Percentiles rank a stretch among this genome's conserved stretches.
Conservation (phyloP, 2,113 vertebrate genomes). For the Xiphophorus hellerii region DNA sequence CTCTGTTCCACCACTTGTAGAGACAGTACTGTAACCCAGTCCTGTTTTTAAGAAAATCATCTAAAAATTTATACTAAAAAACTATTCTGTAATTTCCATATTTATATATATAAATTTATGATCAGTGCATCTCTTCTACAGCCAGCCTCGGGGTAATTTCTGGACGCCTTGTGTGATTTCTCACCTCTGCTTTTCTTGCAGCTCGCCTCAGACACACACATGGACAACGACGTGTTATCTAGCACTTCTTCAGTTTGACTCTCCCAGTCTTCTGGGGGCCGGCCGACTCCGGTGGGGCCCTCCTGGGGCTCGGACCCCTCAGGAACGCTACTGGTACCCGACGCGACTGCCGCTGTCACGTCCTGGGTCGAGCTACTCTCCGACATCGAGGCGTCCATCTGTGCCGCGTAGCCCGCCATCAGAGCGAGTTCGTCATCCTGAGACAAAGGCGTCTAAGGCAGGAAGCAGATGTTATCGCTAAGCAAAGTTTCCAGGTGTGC, state of each 20-base stretch:
- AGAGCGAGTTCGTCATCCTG: slow-evolving; percentile 89
- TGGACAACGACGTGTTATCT: slow-evolving; percentile 88
- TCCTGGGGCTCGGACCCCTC: slow-evolving; percentile 56
- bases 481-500: neutral
- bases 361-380: slow-evolving; percentile 64
- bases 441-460: slow-evolving; percentile 79
- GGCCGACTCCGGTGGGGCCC: slow-evolving; percentile 64
- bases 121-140: too few species aligned
- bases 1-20: too few species aligned
- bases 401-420: slow-evolving; percentile 90
- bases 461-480: neutral
- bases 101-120: too few species aligned
- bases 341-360: slow-evolving; percentile 22
- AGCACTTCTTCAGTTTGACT: slow-evolving; percentile 77
- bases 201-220: slow-evolving; percentile 85
- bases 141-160: too few species aligned
- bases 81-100: too few species aligned
- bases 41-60: too few species aligned
- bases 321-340: slow-evolving; percentile 36
- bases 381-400: slow-evolving; percentile 86
- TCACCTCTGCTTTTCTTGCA: slow-evolving; percentile 94
- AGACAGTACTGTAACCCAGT: too few species aligned
- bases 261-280: slow-evolving; percentile 79
- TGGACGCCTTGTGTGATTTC: slow-evolving; percentile 1
- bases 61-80: too few species aligned